Base-by-base conservation (phyloP, 2,797 vertebrate genomes). In the Gorsachius magnificus region DNA sequence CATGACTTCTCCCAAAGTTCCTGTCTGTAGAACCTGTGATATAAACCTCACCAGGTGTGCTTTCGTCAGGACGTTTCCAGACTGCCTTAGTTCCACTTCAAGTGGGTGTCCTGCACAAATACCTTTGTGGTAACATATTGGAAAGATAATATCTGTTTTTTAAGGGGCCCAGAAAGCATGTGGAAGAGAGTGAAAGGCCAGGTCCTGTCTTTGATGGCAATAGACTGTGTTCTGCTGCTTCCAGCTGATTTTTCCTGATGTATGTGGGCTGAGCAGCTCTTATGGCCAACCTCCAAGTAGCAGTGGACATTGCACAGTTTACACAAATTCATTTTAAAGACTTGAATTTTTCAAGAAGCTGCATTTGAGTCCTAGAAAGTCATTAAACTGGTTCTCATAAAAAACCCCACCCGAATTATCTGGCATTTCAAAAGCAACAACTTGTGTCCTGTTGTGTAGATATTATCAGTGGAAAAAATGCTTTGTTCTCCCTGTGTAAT, bases 401-500 rank as follows among this genome's bases (percentile, higher is more conserved):
- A 83, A 28, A 25, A 5, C 2, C 0, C 2, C 41, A 63, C 46
- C 12, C 25, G 60, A 80, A 70, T 4, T 89, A 77, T 93, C 25
- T 89, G 76, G 25, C 45, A 36, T 91, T 95, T 95, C 69, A 78
- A 81, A 92, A 89, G 75, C 57, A 94, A 89, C 69, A 43, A 81
- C 54, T 93, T 89, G 54, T 81, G 60, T 78, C 82, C 69, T 81
- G 45, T 81, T 95, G 29, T 76, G 60, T 53, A 77, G 93, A 77
- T 83, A 46, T 1, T 60, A 86, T 89, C 72, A 78, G 50, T 72
- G 45, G 50, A 54, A 81, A 79, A 91, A 95, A 93, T 56, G 35
- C 65, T 83, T 94, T 81, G 29, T 78, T 95, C 61, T 94, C 24
- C 35, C 16, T 91, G 16, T 65, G 33, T 75, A 75, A 87, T 61